Conservation (phyloP, 2,888 invertebrate genomes). For the Volucella inanis region DNA sequence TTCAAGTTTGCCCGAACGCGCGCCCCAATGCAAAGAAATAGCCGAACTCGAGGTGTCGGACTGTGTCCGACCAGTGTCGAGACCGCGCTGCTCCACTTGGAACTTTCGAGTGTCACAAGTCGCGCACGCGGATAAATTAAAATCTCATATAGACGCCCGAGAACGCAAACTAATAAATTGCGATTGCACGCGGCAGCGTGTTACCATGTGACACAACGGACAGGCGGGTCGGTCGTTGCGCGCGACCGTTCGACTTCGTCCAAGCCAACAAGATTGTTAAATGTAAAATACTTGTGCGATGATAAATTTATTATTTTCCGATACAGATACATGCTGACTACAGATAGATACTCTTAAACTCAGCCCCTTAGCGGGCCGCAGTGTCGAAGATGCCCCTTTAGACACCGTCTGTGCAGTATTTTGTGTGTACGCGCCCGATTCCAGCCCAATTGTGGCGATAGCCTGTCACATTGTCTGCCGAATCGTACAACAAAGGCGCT, state of each 20-base stretch:
- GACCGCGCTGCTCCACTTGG: slow-evolving; percentile 50
- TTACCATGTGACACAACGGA: slow-evolving; percentile 69
- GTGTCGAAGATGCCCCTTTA: slow-evolving; percentile 52
- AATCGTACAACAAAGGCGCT: slow-evolving; percentile 71
- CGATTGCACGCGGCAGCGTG: slow-evolving; percentile 74
- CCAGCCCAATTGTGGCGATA: slow-evolving; percentile 70
- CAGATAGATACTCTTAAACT: slow-evolving; percentile 39
- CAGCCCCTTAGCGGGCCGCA: slow-evolving; percentile 1
- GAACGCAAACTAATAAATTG: slow-evolving; percentile 72
- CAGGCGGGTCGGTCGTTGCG: slow-evolving; percentile 50
- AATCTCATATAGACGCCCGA: slow-evolving; percentile 73
- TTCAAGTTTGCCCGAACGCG: slow-evolving; percentile 50
- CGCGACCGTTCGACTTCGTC: slow-evolving; percentile 20
- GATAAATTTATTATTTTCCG: slow-evolving; percentile 76
- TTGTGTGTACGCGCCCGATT: slow-evolving; percentile 47
- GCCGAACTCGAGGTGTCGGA: slow-evolving; percentile 6
- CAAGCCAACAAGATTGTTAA: slow-evolving; percentile 72
- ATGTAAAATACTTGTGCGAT: slow-evolving; percentile 75
- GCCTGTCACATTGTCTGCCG: slow-evolving; percentile 72
- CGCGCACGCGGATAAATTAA: slow-evolving; percentile 72
- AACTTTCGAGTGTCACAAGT: slow-evolving; percentile 64
- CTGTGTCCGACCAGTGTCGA: background rate
- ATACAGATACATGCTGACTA: slow-evolving; percentile 70
- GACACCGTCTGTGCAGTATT: slow-evolving; percentile 11
- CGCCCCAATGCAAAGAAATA: slow-evolving; percentile 8